phyloP scores from a whole-genome alignment of 1,140 invertebrate genomes.

The Pogonomyrmex californicus region DNA sequence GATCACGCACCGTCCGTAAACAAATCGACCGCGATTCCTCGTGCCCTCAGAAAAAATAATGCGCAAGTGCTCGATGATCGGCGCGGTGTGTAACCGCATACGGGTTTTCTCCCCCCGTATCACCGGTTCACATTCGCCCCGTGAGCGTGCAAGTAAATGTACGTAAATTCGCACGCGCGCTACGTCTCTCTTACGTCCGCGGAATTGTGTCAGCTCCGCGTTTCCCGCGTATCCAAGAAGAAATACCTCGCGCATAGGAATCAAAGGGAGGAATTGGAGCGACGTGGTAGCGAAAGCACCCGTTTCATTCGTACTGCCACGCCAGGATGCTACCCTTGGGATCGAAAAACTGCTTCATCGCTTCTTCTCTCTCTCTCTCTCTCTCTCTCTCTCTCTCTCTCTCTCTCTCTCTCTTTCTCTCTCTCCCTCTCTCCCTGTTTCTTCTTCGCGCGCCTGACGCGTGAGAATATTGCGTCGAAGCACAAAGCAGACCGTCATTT shows the following conservation, averaged over 20 bases:
- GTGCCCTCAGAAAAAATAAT: no score
- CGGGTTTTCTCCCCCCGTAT: background rate
- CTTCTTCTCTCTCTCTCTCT: background rate
- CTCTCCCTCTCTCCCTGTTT: no score
- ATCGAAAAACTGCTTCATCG: background rate
- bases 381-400: no score
- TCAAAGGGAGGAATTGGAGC: background rate
- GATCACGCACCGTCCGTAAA: no score
- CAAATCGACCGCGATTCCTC: no score
- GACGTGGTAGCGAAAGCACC: background rate
- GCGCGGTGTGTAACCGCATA: no score
- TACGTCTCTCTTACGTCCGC: background rate
- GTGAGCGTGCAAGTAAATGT: conserved; percentile 5
- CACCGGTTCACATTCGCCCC: background rate
- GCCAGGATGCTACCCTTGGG: background rate
- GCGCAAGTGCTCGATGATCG: no score
- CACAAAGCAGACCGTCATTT: conserved; percentile 2
- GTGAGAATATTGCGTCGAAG: background rate
- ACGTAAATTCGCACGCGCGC: background rate
- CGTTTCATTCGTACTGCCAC: background rate
- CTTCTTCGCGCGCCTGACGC: background rate
- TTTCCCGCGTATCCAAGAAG: background rate
- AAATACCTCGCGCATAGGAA: background rate
- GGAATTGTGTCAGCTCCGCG: background rate
- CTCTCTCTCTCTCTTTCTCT: no score